Percentiles rank a stretch among this genome's conserved stretches.
Conservation (phyloP, 2,113 vertebrate species). For the Phyllopteryx taeniolatus region DNA sequence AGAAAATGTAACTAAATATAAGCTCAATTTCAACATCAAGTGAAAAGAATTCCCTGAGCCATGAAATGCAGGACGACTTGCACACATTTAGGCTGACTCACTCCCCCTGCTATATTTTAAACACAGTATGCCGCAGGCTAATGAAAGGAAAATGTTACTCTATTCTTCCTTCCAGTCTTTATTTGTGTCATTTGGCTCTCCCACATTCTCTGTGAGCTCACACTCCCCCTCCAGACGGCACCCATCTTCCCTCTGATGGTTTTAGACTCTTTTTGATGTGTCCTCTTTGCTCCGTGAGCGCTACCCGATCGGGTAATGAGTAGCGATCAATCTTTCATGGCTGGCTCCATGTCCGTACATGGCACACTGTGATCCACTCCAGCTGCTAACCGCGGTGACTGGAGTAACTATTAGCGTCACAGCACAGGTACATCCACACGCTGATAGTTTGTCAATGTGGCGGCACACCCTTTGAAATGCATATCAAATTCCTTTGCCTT, state of each 20-base stretch:
- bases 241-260: conserved; percentile 24
- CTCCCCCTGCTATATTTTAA: conserved; percentile 29
- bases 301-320: conserved; percentile 29
- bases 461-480: conserved; percentile 15
- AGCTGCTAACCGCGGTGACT: conserved; percentile 40
- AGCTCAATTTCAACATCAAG: conserved; percentile 2
- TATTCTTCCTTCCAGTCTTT: conserved; percentile 25
- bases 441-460: conserved; percentile 49
- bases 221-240: conserved; percentile 4
- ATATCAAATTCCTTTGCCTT: conserved; percentile 26
- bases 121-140: conserved; percentile 41
- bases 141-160: conserved; percentile 50
- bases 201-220: conserved; percentile 8
- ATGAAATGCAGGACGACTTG: conserved; percentile 10
- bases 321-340: conserved; percentile 58
- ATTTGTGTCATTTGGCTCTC: conserved; percentile 30
- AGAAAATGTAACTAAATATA: neutral
- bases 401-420: conserved; percentile 46
- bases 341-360: conserved; percentile 40
- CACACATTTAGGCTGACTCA: conserved; percentile 14
- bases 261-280: conserved; percentile 32
- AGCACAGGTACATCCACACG: conserved; percentile 35
- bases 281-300: conserved; percentile 31
- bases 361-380: conserved; percentile 51
- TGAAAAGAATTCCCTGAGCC: conserved; percentile 11